Base-by-base conservation (phyloP, 2,113 vertebrate genomes). In the Plotosus lineatus region DNA sequence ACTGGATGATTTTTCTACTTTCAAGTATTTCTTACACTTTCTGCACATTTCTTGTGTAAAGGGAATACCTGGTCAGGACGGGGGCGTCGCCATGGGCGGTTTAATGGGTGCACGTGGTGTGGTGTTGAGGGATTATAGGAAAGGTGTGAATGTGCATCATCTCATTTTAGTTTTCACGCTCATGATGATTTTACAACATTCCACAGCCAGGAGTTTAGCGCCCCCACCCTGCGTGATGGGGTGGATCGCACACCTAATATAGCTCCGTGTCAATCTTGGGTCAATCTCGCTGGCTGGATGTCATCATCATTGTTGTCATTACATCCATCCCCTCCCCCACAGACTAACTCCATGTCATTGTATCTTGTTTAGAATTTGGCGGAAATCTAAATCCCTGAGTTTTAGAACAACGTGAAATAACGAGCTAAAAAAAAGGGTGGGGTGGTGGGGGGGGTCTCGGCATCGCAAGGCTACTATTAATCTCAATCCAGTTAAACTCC, bases 121-220 rank as follows among this genome's bases (percentile, higher is more conserved):
- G 26, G 56, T 56, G 65, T n/a, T 6, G 38, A 65, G 38, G 26
- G 36, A 21, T 8, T 14, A 63, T 69, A 23, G 65, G 44, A 12
- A 46, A 73, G 79, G 68, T 36, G 15, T 76, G 26, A 26, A 46
- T 46, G 68, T 75, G 55, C 68, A 76, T 58, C 73, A 63, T 72
- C 46, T 80, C 46, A 60, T 19, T 68, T 77, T 76, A 19, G 51
- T 60, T 72, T 63, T 69, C 9, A 17, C 40, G 60, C 3, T 75
- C 63, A 1, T 79, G 44, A 55, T 23, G 50, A 53, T 82, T 79
- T 55, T 76, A 82, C n/a, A 46, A 82, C 84, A 82, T 82, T 85
- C 77, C 84, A 79, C 72, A 75, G 60, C 75, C 51, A 71, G 83
- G 36, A 69, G 77, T 75, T 26, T 48, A 5, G 53, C 44, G 69